Evolutionary conservation across 2,888 invertebrate species (phyloP), one percentile per base, ranked within the genome.

Genomic region (Papilio gigon): DNA sequence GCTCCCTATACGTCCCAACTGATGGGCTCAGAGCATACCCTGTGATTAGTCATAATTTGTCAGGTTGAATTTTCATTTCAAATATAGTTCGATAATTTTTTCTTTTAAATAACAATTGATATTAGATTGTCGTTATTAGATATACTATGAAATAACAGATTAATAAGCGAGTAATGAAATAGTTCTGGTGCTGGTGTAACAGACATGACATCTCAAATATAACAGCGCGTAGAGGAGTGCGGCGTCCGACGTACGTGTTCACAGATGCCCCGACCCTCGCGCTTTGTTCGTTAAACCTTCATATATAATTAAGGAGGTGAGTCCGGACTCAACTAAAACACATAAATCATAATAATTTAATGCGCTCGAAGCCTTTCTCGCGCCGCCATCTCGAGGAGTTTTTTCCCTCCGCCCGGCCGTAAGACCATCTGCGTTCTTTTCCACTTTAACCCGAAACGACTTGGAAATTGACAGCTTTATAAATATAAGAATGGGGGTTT

Each of bases 271-370:
- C 35, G 80, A 79, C 78, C 80, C 75, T 79, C 78, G 76, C 71
- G 78, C 78, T 85, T 83, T 84, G 88, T 89, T 85, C 88, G 88
- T 88, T 86, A 87, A 86, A 80, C 81, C 85, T 80, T 83, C 84
- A 84, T 83, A 82, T 88, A 87, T 90, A 90, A 90, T 90, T 89
- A 90, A 84, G 85, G 86, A 84, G 85, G 84, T 80, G 82, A 84
- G 71, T 65, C 77, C 77, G 78, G 76, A 80, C 82, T 79, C 83
- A 27, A 85, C 87, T 87, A 88, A 90, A 88, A 88, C 84, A 88
- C 88, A 90, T 91, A 91, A 91, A 91, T 91, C 90, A 91, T 89
- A 89, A 90, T 89, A 90, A 89, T 90, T 90, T 91, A 90, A 89
- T 87, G 87, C 88, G 81, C 81, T 77, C 74, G 78, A 78, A 77